A percentile compares a stretch with the other conserved stretches of the same genome.
These are phyloP conservation scores for Caenorhabditis japonica DNA, from an alignment of 2,888 invertebrate genomes.

Conservation along the genomic window DNA sequence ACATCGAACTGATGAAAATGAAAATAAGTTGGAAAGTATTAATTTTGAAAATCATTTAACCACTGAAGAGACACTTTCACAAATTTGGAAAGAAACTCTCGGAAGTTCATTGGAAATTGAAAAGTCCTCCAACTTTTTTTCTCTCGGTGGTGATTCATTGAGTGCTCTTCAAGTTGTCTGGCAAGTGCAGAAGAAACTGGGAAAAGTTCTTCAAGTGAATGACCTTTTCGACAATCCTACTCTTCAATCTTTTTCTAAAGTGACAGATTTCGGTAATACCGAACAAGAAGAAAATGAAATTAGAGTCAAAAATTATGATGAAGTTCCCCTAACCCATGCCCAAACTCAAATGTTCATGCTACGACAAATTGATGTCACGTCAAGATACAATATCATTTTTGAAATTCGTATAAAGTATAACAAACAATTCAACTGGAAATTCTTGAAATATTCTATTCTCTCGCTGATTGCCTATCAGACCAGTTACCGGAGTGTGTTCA, in stretches of 20 bases:
- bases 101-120: constrained; percentile 7
- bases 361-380: constrained; percentile 54
- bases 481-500: constrained; percentile 59
- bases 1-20: constrained; percentile 23
- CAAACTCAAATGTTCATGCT: constrained; percentile 73
- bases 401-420: constrained; percentile 47
- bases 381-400: constrained; percentile 72
- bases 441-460: constrained; percentile 39
- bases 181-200: constrained; percentile 59
- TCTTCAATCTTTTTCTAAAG: constrained; percentile 50
- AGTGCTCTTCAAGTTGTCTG: constrained; percentile 71
- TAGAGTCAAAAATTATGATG: neutral
- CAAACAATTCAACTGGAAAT: constrained; percentile 27
- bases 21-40: neutral
- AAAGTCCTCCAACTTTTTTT: constrained; percentile 60
- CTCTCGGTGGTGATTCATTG: constrained; percentile 72
- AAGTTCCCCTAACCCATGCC: constrained; percentile 60
- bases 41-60: neutral
- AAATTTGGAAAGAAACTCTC: constrained; percentile 41
- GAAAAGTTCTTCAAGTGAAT: constrained; percentile 47
- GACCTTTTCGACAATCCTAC: constrained; percentile 62
- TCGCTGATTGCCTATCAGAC: constrained; percentile 60
- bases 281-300: neutral
- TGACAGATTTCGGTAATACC: neutral
- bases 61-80: neutral